These are phyloP conservation scores for Amblyopsis rosae DNA, from an alignment of 2,113 vertebrate genomes.

Conservation along the genomic window DNA sequence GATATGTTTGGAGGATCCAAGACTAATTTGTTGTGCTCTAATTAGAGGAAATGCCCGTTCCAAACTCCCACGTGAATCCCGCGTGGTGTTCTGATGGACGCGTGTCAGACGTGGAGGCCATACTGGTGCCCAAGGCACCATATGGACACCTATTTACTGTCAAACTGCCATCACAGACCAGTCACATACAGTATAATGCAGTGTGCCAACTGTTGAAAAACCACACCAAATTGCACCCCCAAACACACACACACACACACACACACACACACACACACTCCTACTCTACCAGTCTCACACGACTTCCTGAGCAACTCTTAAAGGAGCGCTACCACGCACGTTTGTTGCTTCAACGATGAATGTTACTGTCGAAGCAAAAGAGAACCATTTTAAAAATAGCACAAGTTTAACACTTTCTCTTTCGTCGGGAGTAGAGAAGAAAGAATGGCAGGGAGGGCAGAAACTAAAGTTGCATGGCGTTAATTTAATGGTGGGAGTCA, in stretches of 20 bases:
- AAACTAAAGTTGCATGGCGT: not conserved
- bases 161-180: slow-evolving; percentile 58
- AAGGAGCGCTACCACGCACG: slow-evolving; percentile 49
- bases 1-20: too few relatives aligned
- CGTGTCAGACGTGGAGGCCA: slow-evolving; percentile 60
- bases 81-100: slow-evolving; percentile 46
- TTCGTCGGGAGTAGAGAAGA: not conserved
- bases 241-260: not conserved
- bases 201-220: slow-evolving; percentile 63
- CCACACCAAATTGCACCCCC: slow-evolving; percentile 45
- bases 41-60: slow-evolving; percentile 41
- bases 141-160: slow-evolving; percentile 65
- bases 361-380: slow-evolving; percentile 36
- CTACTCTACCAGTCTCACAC: not conserved
- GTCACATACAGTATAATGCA: slow-evolving; percentile 54
- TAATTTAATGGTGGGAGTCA: not conserved
- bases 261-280: not conserved
- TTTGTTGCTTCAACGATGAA: slow-evolving; percentile 18
- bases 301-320: slow-evolving; percentile 40
- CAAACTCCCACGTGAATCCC: slow-evolving; percentile 40
- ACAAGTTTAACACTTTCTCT: slow-evolving; percentile 54
- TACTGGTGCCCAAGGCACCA: slow-evolving; percentile 53
- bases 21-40: slow-evolving; percentile 36
- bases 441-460: not conserved
- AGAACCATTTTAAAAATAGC: slow-evolving; percentile 40